Base-by-base conservation (phyloP, 1,140 invertebrate species). In the Diabrotica virgifera region DNA sequence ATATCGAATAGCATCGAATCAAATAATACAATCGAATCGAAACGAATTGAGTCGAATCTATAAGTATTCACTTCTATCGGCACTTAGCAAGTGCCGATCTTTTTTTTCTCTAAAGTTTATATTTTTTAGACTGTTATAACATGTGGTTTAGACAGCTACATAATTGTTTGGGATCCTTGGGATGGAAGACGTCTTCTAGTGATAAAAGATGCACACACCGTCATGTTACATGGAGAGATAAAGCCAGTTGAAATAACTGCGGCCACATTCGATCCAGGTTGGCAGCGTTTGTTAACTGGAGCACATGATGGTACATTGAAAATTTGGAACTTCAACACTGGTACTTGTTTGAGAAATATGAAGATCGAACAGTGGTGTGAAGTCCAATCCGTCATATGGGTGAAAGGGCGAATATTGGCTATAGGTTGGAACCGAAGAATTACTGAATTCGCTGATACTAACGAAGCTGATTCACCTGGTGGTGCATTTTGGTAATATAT, bases 271-370 rank as follows among this genome's bases (percentile, higher is more conserved):
- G 89, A 92, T 79, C 83, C 85, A 2, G 82, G 85, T 2, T 80
- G 86, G 59, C 86, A 90, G 70, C 80, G 88, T 53, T 80, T 93
- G 5, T 72, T 91, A 55, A 74, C 68, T 13, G 75, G 81, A 11
- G 82, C 82, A 7, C 74, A 77, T n/a, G 79, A 85, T 70, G 83
- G 83, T 5, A 79, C 78, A 5, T 63, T 82, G 37, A 82, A 88
- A 82, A 85, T 91, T 6, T 93, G 91, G 91, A 90, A 91, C 75
- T 92, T 91, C 70, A 91, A 90, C 73, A 87, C 87, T 35, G 89
- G 89, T 0, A 81, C 82, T 0, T 90, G 88, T 69, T 72, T 91
- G 36, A 78, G 86, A 62, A 84, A 82, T 36, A 85, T 90, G 85
- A 75, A 76, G 36, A 85, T 88, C 14, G 84, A 85, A 63, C 74